Conservation (phyloP, 2,888 invertebrate genomes). For the Oligia fasciuncula region DNA sequence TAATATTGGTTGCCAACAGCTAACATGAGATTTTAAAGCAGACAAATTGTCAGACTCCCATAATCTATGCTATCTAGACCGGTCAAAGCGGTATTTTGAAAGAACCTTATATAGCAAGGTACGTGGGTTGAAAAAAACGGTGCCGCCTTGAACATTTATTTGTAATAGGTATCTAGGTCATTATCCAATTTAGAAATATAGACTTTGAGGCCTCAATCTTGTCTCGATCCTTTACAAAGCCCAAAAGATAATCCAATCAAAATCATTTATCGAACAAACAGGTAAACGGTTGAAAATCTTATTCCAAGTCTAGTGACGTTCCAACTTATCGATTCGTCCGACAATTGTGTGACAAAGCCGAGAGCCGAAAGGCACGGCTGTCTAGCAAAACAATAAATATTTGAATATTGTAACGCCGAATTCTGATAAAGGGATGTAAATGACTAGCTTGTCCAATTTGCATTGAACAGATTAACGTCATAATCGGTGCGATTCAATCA, state of each 20-base stretch:
- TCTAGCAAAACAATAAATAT: constrained; percentile 84
- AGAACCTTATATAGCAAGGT: not conserved
- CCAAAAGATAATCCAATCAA: constrained; percentile 12
- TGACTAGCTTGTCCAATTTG: constrained; percentile 89
- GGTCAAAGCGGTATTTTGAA: not conserved
- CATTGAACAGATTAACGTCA: constrained; percentile 90
- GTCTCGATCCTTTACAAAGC: constrained; percentile 1
- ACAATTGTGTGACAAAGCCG: constrained; percentile 60
- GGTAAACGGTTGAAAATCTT: constrained; percentile 45
- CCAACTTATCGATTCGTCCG: constrained; percentile 62
- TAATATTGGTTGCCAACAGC: not conserved
- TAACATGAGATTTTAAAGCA: not conserved
- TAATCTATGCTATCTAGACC: not conserved
- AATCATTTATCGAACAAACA: constrained; percentile 21
- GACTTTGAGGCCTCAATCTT: not conserved
- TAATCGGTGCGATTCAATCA: constrained; percentile 89
- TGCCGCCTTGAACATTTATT: not conserved
- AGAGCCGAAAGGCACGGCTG: constrained; percentile 60
- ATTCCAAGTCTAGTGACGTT: constrained; percentile 46
- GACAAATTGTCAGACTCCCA: no score
- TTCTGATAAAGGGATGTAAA: constrained; percentile 89
- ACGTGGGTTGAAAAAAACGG: not conserved
- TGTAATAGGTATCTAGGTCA: not conserved
- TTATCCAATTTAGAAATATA: not conserved
- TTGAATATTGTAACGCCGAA: constrained; percentile 86